phyloP scores from a whole-genome alignment of 2,888 invertebrate species.

The Magallana nippona region DNA sequence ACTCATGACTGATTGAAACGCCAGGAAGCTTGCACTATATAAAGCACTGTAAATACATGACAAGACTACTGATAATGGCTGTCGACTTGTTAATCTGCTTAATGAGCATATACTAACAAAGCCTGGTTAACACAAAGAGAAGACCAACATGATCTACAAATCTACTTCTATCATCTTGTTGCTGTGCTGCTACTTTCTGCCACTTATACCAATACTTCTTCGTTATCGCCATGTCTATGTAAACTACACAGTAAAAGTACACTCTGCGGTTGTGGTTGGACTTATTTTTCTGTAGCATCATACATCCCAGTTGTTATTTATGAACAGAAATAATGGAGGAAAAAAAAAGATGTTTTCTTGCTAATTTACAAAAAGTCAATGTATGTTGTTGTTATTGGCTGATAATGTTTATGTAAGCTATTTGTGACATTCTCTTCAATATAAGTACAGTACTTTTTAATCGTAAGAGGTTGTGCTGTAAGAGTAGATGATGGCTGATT shows the following conservation, averaged over 20 bases:
- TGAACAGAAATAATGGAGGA: background rate
- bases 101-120: background rate
- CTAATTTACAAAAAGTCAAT: background rate
- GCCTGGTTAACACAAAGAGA: background rate
- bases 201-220: background rate
- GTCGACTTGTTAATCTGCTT: constrained; percentile 16
- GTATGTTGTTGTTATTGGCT: background rate
- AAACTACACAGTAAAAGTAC: background rate
- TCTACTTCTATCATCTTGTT: constrained; percentile 13
- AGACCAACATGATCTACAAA: background rate
- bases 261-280: background rate
- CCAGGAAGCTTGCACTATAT: background rate
- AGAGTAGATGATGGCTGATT: background rate
- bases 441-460: background rate
- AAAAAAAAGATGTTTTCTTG: constrained; percentile 3
- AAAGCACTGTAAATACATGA: constrained; percentile 8
- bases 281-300: no score
- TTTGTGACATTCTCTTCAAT: background rate
- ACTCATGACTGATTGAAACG: background rate
- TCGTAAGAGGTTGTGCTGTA: background rate
- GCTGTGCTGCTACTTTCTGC: no score
- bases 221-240: background rate
- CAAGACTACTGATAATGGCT: background rate
- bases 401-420: background rate
- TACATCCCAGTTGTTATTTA: background rate